Evolutionary conservation across 2,888 invertebrate genomes (phyloP), one percentile per base, ranked within the genome.

Genomic region (Phoenoteleia sp.): DNA sequence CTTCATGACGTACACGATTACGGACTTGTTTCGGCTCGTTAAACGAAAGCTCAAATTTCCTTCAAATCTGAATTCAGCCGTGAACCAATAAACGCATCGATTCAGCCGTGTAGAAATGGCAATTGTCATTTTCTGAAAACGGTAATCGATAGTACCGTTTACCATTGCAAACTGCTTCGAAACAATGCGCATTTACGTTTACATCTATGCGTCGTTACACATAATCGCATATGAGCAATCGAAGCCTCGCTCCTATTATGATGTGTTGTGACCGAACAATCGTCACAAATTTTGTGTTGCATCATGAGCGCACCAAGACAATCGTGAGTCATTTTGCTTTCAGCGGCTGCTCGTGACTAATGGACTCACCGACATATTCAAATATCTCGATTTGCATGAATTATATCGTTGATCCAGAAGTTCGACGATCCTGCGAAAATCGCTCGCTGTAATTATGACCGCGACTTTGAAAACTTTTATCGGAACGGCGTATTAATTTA

Each of bases 11-110:
- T 23, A 58, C 47, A 58, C 36, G 47, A 72, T 58, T 71, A 29
- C 54, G 29, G 17, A 52, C 67, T 54, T 69, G 54, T 69, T 71
- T 56, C 33, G 72, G 27, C 23, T 42, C 47, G 56, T 72, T 72
- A 60, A 71, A 45, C 45, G 17, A 7, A 2, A 56, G 29, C 42
- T 39, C 33, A 19, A 71, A 19, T 56, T 56, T 19, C 17, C 33
- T 9, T 39, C 15, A n/a, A 33, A 64, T 13, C 25, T 17, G 19
- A 64, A 64, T 64, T 45, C 17, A 13, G 2, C 47, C 2, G 25
- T 13, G 64, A 67, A 52, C 13, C 49, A n/a, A 25, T 36, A 67
- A 52, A 29, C 36, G 52, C 52, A 67, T 47, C 33, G 11, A 33
- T 33, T 9, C 11, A 2, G 5, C 11, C 33, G 33, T 11, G 5